phyloP scores from a whole-genome alignment of 2,797 vertebrate genomes.

The Amniataba percoides region DNA sequence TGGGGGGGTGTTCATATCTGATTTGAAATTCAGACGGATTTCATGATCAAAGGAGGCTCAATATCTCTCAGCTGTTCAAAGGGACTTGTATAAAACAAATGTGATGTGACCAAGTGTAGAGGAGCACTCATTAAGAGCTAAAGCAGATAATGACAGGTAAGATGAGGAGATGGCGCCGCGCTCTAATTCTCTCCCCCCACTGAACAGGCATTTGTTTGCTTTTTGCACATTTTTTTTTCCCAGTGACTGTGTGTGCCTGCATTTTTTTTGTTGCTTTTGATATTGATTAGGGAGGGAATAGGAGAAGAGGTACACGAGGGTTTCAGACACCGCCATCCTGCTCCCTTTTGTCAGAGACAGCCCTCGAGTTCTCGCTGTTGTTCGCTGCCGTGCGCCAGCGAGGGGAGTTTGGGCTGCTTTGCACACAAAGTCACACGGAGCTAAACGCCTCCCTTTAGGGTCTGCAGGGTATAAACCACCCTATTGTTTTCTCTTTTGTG shows the following conservation, averaged over 20 bases:
- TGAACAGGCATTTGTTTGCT: constrained; percentile 85
- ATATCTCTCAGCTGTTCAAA: constrained; percentile 98
- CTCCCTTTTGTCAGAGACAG: constrained; percentile 79
- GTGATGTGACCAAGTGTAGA: constrained; percentile 96
- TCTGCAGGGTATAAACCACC: constrained; percentile 72
- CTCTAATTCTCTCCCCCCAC: constrained; percentile 80
- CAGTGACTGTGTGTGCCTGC: constrained; percentile 70
- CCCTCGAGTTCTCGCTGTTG: constrained; percentile 75
- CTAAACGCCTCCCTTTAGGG: constrained; percentile 83
- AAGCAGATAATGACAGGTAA: constrained; percentile 94
- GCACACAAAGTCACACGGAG: constrained; percentile 80
- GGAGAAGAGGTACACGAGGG: constrained; percentile 80
- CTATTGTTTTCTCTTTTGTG: constrained; percentile 76
- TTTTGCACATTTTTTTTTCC: constrained; percentile 59
- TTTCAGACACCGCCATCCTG: constrained; percentile 70
- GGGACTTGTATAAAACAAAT: constrained; percentile 94
- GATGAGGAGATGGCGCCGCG: constrained; percentile 83
- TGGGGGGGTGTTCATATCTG: constrained; percentile 84
- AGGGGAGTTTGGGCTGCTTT: constrained; percentile 79
- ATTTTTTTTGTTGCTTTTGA: constrained; percentile 82
- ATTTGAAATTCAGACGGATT: constrained; percentile 95
- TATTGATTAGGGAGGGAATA: constrained; percentile 87
- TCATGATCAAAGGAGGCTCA: constrained; percentile 95
- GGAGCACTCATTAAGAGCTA: constrained; percentile 95
- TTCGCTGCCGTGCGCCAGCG: constrained; percentile 63